Percentiles rank a stretch among this genome's conserved stretches.
Conservation (phyloP, 1,140 invertebrate species). For the Megalonaias nervosa region DNA sequence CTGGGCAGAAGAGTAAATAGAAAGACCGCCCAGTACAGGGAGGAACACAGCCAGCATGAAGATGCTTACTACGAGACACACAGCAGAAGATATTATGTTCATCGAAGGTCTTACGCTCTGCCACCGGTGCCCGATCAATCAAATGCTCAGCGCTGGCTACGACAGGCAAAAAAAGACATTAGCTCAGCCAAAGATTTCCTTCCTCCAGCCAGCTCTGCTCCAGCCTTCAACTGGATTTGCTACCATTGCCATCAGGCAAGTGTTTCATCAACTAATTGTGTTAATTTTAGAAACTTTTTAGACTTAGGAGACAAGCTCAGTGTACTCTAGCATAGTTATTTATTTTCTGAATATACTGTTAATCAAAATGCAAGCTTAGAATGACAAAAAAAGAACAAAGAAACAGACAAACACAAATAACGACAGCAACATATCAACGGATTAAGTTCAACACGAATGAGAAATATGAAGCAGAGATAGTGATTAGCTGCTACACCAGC, state of each 20-base stretch:
- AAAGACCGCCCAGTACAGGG: constrained; percentile 10
- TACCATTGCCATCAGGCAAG: constrained; percentile 53
- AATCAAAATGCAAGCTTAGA: no score
- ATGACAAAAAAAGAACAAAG: no score
- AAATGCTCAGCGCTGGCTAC: constrained; percentile 45
- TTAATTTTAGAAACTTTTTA: background rate
- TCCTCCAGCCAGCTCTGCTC: background rate
- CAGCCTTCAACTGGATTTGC: constrained; percentile 52
- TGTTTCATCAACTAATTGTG: background rate
- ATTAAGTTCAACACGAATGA: no score
- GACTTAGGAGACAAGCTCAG: no score
- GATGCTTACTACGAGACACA: constrained; percentile 5
- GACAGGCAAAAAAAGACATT: constrained; percentile 48
- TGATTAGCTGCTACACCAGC: no score
- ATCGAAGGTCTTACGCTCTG: background rate
- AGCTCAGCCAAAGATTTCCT: constrained; percentile 28
- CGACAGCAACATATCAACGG: no score
- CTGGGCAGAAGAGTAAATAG: background rate
- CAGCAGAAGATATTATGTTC: background rate
- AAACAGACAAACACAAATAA: no score
- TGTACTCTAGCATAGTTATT: no score
- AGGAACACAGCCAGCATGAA: background rate
- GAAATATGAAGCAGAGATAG: no score
- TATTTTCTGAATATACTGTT: no score
- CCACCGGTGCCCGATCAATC: background rate